phyloP scores from a whole-genome alignment of 2,113 vertebrate genomes.

The Melanostigma gelatinosum region DNA sequence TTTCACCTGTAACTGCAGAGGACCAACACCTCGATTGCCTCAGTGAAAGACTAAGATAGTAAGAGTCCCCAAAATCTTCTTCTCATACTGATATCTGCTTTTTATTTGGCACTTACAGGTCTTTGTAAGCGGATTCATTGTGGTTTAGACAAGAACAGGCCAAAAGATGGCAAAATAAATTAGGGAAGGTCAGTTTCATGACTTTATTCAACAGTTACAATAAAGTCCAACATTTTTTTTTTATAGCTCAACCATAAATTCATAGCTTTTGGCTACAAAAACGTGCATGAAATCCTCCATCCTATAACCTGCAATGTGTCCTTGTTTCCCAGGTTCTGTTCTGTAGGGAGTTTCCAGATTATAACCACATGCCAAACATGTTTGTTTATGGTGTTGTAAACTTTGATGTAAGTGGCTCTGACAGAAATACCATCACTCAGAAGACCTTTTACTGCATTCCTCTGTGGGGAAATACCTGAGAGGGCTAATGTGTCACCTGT shows the following conservation, averaged over 20 bases:
- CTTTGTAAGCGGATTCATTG: neutral
- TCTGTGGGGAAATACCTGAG: constrained; percentile 20
- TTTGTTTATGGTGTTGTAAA: constrained; percentile 1
- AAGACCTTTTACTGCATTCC: constrained; percentile 34
- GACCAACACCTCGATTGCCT: neutral
- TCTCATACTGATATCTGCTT: neutral
- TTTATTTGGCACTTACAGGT: neutral
- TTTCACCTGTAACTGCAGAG: neutral
- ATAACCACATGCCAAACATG: constrained; percentile 11
- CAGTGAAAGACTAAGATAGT: neutral
- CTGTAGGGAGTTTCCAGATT: constrained; percentile 18
- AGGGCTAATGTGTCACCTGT: constrained; percentile 51
- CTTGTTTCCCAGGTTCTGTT: neutral
- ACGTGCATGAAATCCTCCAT: neutral
- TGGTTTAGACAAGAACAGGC: neutral
- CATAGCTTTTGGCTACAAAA: neutral
- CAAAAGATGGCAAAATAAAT: neutral
- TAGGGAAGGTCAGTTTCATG: neutral
- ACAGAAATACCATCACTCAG: constrained; percentile 10
- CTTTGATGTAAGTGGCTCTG: neutral
- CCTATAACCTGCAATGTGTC: neutral
- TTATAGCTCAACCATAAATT: neutral
- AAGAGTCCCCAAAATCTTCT: neutral
- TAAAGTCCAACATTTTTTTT: neutral
- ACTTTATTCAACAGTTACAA: neutral